Evolutionary conservation across 23 tunicate species (phyloP).

Genomic region (Aplidium turbinatum): DNA sequence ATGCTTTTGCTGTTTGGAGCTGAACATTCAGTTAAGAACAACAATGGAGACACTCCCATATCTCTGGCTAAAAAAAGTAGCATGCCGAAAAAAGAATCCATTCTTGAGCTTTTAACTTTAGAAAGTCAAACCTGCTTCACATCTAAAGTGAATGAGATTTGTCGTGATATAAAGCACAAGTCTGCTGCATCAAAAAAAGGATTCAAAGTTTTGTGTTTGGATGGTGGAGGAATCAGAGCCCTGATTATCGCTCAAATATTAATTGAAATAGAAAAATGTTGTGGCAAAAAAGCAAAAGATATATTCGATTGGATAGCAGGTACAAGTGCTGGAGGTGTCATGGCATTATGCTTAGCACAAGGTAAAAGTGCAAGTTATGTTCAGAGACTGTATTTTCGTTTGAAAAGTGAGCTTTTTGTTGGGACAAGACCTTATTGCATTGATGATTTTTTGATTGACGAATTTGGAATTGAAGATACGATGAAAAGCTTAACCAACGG

Average conservation of each 20-base stretch:
- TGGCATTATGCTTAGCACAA: slow-evolving; percentile 48
- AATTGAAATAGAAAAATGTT: slow-evolving; percentile 66
- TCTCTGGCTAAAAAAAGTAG: slow-evolving; percentile 16
- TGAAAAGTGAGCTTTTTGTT: slow-evolving; percentile 60
- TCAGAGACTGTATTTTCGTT: slow-evolving; percentile 65
- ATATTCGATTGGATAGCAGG: slow-evolving; percentile 84
- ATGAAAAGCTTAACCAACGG: slow-evolving; percentile 22
- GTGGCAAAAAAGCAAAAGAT: slow-evolving; percentile 54
- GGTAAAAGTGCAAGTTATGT: slow-evolving; percentile 65
- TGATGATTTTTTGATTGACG: slow-evolving; percentile 54
- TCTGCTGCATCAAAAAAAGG: slow-evolving; percentile 20
- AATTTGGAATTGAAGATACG: slow-evolving; percentile 58
- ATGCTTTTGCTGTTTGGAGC: too few relatives aligned
- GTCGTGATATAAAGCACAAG: background rate
- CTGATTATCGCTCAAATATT: slow-evolving; percentile 70
- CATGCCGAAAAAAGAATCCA: background rate
- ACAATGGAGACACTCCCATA: slow-evolving; percentile 75
- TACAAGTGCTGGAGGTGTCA: slow-evolving; percentile 80
- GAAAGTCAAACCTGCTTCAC: background rate
- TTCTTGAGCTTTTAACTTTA: background rate
- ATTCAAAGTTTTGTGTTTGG: slow-evolving; percentile 63
- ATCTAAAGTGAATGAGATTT: too few relatives aligned
- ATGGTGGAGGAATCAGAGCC: slow-evolving; percentile 86
- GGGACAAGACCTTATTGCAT: slow-evolving; percentile 73
- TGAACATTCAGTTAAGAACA: slow-evolving; percentile 39